Conservation (phyloP, 2,888 invertebrate species). For the Laothoe populi region DNA sequence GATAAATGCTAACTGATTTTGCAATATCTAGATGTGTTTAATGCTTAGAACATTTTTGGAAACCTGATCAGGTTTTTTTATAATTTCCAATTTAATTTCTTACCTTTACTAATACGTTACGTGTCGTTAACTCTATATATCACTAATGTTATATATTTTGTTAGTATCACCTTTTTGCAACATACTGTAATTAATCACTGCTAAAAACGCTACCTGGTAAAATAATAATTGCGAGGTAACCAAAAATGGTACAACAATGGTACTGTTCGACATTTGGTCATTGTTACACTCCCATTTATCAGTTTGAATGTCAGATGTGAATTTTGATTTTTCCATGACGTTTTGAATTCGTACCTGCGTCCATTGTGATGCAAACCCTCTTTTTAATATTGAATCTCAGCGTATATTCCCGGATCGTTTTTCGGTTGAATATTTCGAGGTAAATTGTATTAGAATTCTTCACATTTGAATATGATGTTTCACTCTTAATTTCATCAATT, state of each 20-base stretch:
- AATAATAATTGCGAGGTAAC: conserved; percentile 31
- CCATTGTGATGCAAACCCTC: conserved; percentile 62
- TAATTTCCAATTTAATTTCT: no score
- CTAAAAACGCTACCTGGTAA: neutral
- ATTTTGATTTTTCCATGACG: conserved; percentile 75
- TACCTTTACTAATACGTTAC: no score
- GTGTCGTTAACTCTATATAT: no score
- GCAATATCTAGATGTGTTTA: no score
- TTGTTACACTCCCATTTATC: conserved; percentile 45
- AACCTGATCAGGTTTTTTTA: no score
- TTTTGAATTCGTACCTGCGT: conserved; percentile 58
- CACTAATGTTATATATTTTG: no score
- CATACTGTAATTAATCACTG: neutral
- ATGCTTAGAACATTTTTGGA: no score
- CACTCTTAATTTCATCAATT: no score
- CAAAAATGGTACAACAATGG: conserved; percentile 20
- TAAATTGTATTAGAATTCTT: neutral
- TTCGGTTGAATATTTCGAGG: conserved; percentile 27
- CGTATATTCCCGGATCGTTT: conserved; percentile 44
- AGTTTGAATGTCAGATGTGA: conserved; percentile 61
- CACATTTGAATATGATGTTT: no score
- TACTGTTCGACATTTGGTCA: conserved; percentile 14
- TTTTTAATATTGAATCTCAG: conserved; percentile 66
- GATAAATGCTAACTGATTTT: no score
- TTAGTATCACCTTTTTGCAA: no score